Conservation (phyloP, 37 sponge, comb jelly and placozoan species). For the Halichondria panicea region DNA sequence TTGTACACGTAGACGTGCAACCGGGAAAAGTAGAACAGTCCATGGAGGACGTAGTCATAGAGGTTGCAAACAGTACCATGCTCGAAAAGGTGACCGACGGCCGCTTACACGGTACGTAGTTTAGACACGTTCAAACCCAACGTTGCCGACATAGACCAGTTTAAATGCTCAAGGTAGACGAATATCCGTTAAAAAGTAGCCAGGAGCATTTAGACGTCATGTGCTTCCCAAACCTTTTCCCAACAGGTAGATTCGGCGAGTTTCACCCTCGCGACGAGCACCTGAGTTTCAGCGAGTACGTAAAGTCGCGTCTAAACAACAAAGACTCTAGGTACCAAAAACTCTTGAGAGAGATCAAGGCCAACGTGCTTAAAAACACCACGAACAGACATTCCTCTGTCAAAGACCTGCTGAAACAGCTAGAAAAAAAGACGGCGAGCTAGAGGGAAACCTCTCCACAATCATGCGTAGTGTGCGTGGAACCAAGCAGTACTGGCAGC, state of each 20-base stretch:
- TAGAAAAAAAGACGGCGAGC: too few species aligned
- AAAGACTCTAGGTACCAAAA: constrained; percentile 50
- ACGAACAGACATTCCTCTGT: constrained; percentile 12
- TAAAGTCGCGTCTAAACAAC: constrained; percentile 53
- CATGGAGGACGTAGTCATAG: constrained; percentile 53
- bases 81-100: constrained; percentile 35
- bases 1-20: constrained; percentile 53
- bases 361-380: constrained; percentile 51
- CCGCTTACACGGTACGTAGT: constrained; percentile 40
- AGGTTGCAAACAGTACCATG: constrained; percentile 31
- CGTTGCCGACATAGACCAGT: constrained; percentile 51
- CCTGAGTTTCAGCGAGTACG: constrained; percentile 34
- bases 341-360: constrained; percentile 28
- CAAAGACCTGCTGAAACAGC: too few species aligned
- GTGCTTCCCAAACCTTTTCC: constrained; percentile 56
- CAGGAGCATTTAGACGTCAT: constrained; percentile 35
- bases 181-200: constrained; percentile 34
- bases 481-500: too few species aligned
- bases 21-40: too few species aligned
- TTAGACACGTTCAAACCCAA: constrained; percentile 25
- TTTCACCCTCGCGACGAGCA: constrained; percentile 42
- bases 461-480: too few species aligned
- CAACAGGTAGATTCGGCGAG: constrained; percentile 58
- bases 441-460: too few species aligned
- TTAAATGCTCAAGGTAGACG: constrained; percentile 50